These are phyloP conservation scores for Eupithecia vulgata DNA, from an alignment of 2,888 invertebrate species.

Conservation along the genomic window DNA sequence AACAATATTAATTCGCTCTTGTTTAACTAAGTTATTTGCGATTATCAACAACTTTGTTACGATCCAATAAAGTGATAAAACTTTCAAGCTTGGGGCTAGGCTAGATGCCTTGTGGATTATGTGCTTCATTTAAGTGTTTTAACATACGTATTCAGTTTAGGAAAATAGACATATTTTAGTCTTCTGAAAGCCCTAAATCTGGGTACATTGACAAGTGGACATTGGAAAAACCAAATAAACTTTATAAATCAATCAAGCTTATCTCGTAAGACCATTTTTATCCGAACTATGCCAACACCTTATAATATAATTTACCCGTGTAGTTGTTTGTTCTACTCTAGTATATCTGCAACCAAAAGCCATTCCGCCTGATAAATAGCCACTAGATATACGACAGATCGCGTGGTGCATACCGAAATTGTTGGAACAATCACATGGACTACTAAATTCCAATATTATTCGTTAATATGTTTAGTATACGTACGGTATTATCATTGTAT, in stretches of 20 bases:
- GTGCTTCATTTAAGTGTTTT: background rate
- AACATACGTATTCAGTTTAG: background rate
- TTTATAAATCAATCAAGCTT: background rate
- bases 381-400: slow-evolving; percentile 27
- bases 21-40: slow-evolving; percentile 17
- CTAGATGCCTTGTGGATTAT: no score
- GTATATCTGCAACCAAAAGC: slow-evolving; percentile 24
- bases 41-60: slow-evolving; percentile 5
- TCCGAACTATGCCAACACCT: background rate
- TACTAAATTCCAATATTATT: background rate
- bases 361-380: slow-evolving; percentile 34
- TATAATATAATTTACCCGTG: background rate
- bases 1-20: slow-evolving; percentile 7
- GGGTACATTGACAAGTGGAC: no score
- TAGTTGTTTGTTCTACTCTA: slow-evolving; percentile 3
- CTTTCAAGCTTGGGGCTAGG: background rate
- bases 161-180: background rate
- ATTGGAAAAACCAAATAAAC: background rate
- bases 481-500: background rate
- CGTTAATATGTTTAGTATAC: no score
- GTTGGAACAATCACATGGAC: slow-evolving; percentile 15
- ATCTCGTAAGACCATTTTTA: background rate
- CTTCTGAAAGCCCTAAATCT: no score
- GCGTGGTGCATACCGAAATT: slow-evolving; percentile 49
- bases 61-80: slow-evolving; percentile 1